Conservation (phyloP, 2,888 invertebrate species). For the Drosophila suboccidentalis region DNA sequence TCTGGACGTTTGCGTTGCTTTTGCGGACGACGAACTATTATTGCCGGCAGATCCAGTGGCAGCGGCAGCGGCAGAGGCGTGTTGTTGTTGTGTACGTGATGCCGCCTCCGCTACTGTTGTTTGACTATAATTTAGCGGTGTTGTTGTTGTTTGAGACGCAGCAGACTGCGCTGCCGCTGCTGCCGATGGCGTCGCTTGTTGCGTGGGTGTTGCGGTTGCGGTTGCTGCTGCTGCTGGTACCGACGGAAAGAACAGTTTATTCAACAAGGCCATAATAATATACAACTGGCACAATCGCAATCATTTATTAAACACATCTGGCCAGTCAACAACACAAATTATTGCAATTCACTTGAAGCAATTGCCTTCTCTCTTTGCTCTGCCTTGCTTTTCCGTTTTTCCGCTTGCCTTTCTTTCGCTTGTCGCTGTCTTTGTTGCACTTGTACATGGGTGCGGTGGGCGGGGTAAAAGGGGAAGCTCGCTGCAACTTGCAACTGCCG, state of each 20-base stretch:
- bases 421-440: constrained; percentile 29
- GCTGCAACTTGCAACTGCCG: constrained; percentile 45
- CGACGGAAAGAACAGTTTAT: constrained; percentile 89
- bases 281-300: constrained; percentile 65
- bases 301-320: constrained; percentile 80
- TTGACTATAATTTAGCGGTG: constrained; percentile 61
- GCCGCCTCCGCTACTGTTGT: constrained; percentile 63
- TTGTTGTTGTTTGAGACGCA: constrained; percentile 48
- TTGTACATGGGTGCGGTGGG: constrained; percentile 35
- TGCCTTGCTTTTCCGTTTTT: constrained; percentile 38
- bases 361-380: constrained; percentile 33
- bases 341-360: constrained; percentile 58
- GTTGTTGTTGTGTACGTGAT: constrained; percentile 55
- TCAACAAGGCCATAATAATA: constrained; percentile 90
- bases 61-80: constrained; percentile 23
- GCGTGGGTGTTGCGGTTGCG: constrained; percentile 35
- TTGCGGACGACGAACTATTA: constrained; percentile 78
- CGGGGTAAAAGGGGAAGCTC: not conserved
- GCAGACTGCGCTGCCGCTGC: constrained; percentile 30
- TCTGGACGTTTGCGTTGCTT: constrained; percentile 81
- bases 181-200: constrained; percentile 41
- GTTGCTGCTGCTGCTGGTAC: constrained; percentile 86
- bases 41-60: constrained; percentile 34
- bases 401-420: constrained; percentile 29
- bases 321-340: constrained; percentile 57